These are phyloP conservation scores for Bradypus variegatus DNA, from an alignment of 2,797 vertebrate genomes.

Conservation along the genomic window DNA sequence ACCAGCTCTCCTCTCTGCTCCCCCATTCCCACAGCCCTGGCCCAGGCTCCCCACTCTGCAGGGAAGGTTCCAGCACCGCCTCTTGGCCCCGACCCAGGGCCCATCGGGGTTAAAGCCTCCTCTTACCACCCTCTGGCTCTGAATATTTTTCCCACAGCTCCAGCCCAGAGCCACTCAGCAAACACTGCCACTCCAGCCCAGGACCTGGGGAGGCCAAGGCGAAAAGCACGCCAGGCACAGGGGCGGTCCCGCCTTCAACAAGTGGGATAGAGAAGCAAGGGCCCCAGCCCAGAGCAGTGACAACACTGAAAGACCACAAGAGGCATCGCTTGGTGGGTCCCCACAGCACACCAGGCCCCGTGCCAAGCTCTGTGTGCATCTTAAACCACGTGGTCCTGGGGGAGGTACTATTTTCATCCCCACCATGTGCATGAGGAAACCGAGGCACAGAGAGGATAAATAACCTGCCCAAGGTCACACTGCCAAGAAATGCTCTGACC, in stretches of 20 bases:
- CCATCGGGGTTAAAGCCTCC: background rate
- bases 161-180: background rate
- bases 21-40: background rate
- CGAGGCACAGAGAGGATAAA: background rate
- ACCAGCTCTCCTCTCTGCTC: background rate
- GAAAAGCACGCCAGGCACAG: background rate
- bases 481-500: background rate
- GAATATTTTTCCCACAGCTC: background rate
- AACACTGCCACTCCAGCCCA: background rate
- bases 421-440: background rate
- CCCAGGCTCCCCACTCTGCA: background rate
- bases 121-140: background rate
- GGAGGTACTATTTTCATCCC: background rate
- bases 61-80: background rate
- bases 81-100: too few species aligned
- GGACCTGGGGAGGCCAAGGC: background rate
- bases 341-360: rapidly evolving
- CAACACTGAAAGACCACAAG: background rate
- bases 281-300: background rate
- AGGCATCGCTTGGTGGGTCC: rapidly evolving
- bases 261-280: background rate
- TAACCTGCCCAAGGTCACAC: background rate
- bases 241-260: too few species aligned
- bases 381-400: background rate
- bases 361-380: background rate